These are phyloP conservation scores for Oscheius sp. DNA, from an alignment of 2,888 invertebrate genomes.

Conservation along the genomic window DNA sequence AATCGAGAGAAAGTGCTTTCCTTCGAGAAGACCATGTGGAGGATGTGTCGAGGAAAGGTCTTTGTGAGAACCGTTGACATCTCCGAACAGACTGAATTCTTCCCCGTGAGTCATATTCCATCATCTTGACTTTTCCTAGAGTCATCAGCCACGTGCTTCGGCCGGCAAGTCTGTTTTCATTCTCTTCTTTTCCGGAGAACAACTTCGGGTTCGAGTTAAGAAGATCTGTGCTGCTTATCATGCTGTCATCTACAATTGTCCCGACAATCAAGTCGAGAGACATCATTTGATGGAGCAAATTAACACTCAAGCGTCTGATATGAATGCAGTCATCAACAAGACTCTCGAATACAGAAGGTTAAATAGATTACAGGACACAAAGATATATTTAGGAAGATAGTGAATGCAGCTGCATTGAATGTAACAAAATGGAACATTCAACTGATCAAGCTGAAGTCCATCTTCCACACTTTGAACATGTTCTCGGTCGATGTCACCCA, in stretches of 20 bases:
- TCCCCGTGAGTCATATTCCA: conserved; percentile 12
- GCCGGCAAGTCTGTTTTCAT: conserved; percentile 92
- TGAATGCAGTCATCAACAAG: conserved; percentile 91
- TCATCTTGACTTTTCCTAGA: conserved; percentile 50
- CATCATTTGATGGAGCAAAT: conserved; percentile 95
- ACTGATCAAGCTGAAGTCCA: conserved; percentile 96
- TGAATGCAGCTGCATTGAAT: conserved; percentile 95
- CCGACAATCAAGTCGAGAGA: conserved; percentile 92
- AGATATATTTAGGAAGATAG: conserved; percentile 77
- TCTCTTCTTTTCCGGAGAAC: conserved; percentile 85
- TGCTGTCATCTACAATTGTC: conserved; percentile 89
- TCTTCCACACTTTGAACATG: conserved; percentile 94
- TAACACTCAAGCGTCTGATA: conserved; percentile 90
- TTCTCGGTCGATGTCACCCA: conserved; percentile 98
- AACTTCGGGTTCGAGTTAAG: conserved; percentile 90
- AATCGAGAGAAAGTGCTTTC: conserved; percentile 89
- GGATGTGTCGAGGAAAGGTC: conserved; percentile 91
- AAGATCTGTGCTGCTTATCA: conserved; percentile 95
- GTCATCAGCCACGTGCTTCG: too few species aligned
- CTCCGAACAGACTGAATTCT: conserved; percentile 42
- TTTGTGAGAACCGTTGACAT: conserved; percentile 59
- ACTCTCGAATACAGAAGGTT: conserved; percentile 93
- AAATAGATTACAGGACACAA: not conserved
- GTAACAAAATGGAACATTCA: conserved; percentile 90
- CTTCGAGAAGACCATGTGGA: conserved; percentile 97